Evolutionary conservation across 1,140 invertebrate genomes (phyloP), one percentile per base, ranked within the genome.

Genomic region (Aethina tumida): DNA sequence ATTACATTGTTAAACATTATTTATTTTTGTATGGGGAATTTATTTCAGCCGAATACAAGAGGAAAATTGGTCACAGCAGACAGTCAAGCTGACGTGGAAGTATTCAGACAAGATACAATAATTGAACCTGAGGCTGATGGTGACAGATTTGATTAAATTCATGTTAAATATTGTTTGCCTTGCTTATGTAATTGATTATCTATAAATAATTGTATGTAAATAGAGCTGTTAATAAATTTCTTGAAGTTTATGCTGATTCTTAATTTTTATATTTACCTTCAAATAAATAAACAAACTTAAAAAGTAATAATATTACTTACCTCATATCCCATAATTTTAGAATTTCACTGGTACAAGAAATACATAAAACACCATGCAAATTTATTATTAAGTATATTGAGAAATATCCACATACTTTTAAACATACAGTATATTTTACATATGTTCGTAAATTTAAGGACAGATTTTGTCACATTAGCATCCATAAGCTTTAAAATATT

Each of bases 81-180:
- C 55, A 75, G 73, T 55, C 72, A 75, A 57, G 73, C 67, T 7
- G 74, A 77, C 45, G 69, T 75, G 29, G 73, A 75, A 59, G 68
- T 68, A 59, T 75, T 75, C 61, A 58, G 70, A 25, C 73, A 74
- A 59, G 73, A 77, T 53, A 75, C 74, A 21, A 65, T 75, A 19
- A 19, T 43, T 18, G 45, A 52, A 15, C 45, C 39, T 10, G 68
- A 70, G 40, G 65, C 65, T 29, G 69, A 71, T 53, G 65, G 67
- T 42, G 69, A 70, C 35, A 39, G 50, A 38, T 42, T 32, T 42
- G 43, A 44, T 18, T 49, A 42, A 41, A 36, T 3, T 7, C 3
- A 17, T n/a, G n/a, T n/a, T n/a, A n/a, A n/a, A n/a, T n/a, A n/a
- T n/a, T n/a, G 7, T n/a, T 24, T 7, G 22, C 22, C 22, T 24